Percentiles rank a stretch among this genome's conserved stretches.
Conservation (phyloP, 2,888 invertebrate genomes). For the Netelia virgata region DNA sequence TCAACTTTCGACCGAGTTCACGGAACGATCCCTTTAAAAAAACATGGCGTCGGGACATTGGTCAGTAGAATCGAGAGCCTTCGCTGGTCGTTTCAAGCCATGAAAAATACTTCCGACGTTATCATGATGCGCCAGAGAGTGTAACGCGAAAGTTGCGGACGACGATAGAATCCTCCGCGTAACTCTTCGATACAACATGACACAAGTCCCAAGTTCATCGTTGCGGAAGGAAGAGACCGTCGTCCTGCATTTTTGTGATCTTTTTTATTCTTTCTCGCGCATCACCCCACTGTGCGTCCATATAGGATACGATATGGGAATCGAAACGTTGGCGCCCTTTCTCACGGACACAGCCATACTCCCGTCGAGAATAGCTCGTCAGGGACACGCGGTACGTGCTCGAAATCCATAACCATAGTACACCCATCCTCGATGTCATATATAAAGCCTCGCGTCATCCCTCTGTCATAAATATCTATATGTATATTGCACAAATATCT, state of each 20-base stretch:
- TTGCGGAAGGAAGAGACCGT: slow-evolving; percentile 43
- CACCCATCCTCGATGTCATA: slow-evolving; percentile 33
- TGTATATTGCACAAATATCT: not conserved
- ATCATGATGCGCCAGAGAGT: slow-evolving; percentile 27
- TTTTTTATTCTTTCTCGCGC: slow-evolving; percentile 25
- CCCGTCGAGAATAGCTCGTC: slow-evolving; percentile 67
- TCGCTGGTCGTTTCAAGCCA: slow-evolving; percentile 7
- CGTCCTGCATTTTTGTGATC: slow-evolving; percentile 10
- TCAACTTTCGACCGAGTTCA: slow-evolving; percentile 19
- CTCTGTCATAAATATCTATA: not conserved
- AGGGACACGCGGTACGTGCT: slow-evolving; percentile 65
- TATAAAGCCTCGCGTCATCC: slow-evolving; percentile 41
- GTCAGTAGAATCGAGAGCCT: slow-evolving; percentile 22
- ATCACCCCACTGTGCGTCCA: slow-evolving; percentile 27
- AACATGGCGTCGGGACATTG: not conserved
- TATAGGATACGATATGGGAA: slow-evolving; percentile 30
- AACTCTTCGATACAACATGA: slow-evolving; percentile 8
- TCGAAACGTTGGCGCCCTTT: slow-evolving; percentile 37
- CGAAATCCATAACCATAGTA: slow-evolving; percentile 57
- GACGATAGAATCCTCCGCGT: slow-evolving; percentile 31
- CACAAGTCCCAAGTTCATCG: slow-evolving; percentile 45
- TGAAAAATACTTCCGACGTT: slow-evolving; percentile 56
- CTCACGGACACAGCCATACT: slow-evolving; percentile 33
- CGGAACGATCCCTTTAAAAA: slow-evolving; percentile 1
- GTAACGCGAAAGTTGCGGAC: slow-evolving; percentile 51